These are phyloP conservation scores for Caranx ignobilis DNA, from an alignment of 2,113 vertebrate species.

Conservation along the genomic window DNA sequence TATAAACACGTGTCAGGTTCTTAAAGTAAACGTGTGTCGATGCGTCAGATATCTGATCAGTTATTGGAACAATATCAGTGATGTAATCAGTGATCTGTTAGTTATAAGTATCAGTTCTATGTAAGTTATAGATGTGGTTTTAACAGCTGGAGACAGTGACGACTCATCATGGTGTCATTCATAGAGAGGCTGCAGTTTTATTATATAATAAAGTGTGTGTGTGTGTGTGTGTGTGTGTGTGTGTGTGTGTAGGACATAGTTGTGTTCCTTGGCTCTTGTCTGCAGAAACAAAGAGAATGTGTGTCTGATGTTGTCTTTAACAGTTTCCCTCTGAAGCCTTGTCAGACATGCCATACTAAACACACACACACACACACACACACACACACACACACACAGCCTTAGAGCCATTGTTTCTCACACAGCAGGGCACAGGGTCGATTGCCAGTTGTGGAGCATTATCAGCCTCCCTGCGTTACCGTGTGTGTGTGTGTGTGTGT, in stretches of 20 bases:
- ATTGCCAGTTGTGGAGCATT: constrained; percentile 88
- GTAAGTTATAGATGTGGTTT: too few relatives aligned
- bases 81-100: background rate
- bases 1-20: too few relatives aligned
- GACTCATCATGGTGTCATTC: background rate
- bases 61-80: background rate
- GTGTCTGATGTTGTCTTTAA: constrained; percentile 53
- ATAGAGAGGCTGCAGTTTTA: background rate
- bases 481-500: constrained; percentile 33
- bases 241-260: background rate
- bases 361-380: constrained; percentile 33
- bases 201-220: background rate
- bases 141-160: background rate
- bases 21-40: background rate
- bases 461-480: constrained; percentile 73
- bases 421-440: constrained; percentile 70
- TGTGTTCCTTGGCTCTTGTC: constrained; percentile 38
- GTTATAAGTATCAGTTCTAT: too few relatives aligned
- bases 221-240: background rate
- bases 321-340: constrained; percentile 56
- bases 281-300: constrained; percentile 28
- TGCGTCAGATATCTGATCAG: background rate
- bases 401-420: constrained; percentile 69
- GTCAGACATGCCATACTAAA: constrained; percentile 52
- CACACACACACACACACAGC: constrained; percentile 9